Evolutionary conservation across 2,797 vertebrate species (phyloP).

Genomic region (Graptemys geographica): DNA sequence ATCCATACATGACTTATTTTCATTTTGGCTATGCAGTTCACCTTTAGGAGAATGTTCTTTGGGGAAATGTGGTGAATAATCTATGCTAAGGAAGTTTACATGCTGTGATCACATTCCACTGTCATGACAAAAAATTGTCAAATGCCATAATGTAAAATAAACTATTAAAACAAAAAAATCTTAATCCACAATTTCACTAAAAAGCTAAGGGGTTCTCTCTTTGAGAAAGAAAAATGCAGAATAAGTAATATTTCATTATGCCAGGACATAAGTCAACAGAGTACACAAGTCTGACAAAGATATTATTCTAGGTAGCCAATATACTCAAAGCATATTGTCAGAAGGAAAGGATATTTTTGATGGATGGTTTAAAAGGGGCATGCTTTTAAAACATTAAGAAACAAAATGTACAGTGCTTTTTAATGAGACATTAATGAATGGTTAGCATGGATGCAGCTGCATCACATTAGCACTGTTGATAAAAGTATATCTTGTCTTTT

Average conservation of each 20-base stretch:
- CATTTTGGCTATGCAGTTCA: slow-evolving; percentile 15
- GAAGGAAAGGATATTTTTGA: not conserved
- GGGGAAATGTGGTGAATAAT: slow-evolving; percentile 20
- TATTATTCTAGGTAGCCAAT: not conserved
- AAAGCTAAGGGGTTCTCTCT: not conserved
- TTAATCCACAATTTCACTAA: not conserved
- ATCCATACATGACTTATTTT: slow-evolving; percentile 31
- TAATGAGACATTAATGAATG: not conserved
- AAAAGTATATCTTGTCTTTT: not conserved
- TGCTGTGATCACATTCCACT: slow-evolving; percentile 4
- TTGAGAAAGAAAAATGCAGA: not conserved
- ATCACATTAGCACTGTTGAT: not conserved
- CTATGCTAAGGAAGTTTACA: slow-evolving; percentile 25
- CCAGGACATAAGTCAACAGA: fast-evolving
- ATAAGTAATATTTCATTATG: not conserved
- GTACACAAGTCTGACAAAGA: not conserved
- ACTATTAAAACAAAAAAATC: not conserved
- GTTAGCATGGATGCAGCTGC: not conserved
- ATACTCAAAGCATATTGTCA: not conserved
- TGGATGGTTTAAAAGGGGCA: not conserved
- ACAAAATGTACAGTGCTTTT: not conserved
- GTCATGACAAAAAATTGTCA: not conserved
- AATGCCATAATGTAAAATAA: not conserved
- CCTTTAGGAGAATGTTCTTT: slow-evolving; percentile 25
- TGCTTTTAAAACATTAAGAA: not conserved